Evolutionary conservation across 1,140 invertebrate species (phyloP).

Genomic region (Drosophila navojoa): DNA sequence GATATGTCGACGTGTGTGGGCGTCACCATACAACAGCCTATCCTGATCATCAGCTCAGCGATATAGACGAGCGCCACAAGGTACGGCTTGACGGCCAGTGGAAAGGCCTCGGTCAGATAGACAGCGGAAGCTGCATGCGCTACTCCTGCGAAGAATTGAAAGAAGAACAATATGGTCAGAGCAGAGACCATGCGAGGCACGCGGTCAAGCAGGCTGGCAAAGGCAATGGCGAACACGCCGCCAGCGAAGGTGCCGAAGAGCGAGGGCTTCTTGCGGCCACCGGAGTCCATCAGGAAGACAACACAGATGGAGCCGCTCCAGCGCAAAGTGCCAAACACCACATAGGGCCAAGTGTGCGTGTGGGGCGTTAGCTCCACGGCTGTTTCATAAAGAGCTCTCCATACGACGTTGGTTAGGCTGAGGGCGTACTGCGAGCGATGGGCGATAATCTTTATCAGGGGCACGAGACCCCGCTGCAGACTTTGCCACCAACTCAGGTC

Average conservation of each 20-base stretch:
- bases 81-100: conserved; percentile 60
- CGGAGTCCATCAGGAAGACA: conserved; percentile 58
- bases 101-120: conserved; percentile 75
- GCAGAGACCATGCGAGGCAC: conserved; percentile 45
- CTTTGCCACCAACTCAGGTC: conserved; percentile 33
- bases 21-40: conserved; percentile 49
- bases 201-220: conserved; percentile 47
- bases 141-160: conserved; percentile 62
- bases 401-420: conserved; percentile 54
- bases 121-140: conserved; percentile 60
- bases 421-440: conserved; percentile 54
- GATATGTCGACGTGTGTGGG: conserved; percentile 15
- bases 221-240: conserved; percentile 57
- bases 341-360: conserved; percentile 62
- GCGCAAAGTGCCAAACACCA: conserved; percentile 53
- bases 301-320: conserved; percentile 56
- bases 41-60: conserved; percentile 48
- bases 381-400: conserved; percentile 44
- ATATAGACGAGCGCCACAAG: conserved; percentile 59
- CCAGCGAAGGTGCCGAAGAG: conserved; percentile 59
- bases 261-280: conserved; percentile 64
- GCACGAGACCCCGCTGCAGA: conserved; percentile 37
- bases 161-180: conserved; percentile 52
- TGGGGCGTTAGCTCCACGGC: conserved; percentile 29
- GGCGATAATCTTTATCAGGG: conserved; percentile 56